Evolutionary conservation across 2,113 vertebrate species (phyloP).

Genomic region (Sinosuthora webbiana): DNA sequence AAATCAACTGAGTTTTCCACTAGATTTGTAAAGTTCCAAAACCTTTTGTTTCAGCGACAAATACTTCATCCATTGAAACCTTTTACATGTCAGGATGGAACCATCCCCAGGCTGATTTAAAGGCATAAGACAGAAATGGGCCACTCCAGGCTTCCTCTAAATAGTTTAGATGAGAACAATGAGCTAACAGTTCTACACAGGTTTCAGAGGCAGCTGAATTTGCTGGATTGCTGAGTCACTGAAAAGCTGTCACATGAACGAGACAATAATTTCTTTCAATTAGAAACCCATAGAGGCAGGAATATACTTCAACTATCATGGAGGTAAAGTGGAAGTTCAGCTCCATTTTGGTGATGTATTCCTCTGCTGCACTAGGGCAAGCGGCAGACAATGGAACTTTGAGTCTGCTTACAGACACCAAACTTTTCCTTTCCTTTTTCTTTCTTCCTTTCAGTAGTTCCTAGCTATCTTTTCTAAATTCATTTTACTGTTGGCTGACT

Average conservation of each 20-base stretch:
- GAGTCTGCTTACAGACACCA: not conserved
- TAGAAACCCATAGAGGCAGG: not conserved
- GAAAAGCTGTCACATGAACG: not conserved
- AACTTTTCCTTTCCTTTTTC: slow-evolving; percentile 4
- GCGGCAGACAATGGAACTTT: not conserved
- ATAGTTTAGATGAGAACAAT: slow-evolving; percentile 34
- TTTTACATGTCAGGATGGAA: slow-evolving; percentile 21
- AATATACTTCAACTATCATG: not conserved
- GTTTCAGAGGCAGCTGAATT: slow-evolving; percentile 27
- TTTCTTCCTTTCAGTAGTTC: slow-evolving; percentile 32
- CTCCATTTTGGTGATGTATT: not conserved
- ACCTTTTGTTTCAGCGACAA: slow-evolving; percentile 19
- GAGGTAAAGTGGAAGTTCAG: not conserved
- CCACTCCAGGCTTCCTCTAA: slow-evolving; percentile 31
- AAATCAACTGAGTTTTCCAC: not conserved
- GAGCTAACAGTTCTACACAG: not conserved
- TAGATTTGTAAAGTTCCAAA: slow-evolving; percentile 34
- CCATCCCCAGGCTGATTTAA: slow-evolving; percentile 36
- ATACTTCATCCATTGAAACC: not conserved
- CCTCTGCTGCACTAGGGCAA: not conserved
- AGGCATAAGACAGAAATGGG: slow-evolving; percentile 20
- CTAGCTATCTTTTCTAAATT: slow-evolving; percentile 37
- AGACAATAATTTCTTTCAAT: slow-evolving; percentile 34
- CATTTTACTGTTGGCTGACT: slow-evolving; percentile 42
- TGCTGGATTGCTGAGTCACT: slow-evolving; percentile 28